Base-by-base conservation (phyloP, 1,140 invertebrate species). In the Anastatus disparis region DNA sequence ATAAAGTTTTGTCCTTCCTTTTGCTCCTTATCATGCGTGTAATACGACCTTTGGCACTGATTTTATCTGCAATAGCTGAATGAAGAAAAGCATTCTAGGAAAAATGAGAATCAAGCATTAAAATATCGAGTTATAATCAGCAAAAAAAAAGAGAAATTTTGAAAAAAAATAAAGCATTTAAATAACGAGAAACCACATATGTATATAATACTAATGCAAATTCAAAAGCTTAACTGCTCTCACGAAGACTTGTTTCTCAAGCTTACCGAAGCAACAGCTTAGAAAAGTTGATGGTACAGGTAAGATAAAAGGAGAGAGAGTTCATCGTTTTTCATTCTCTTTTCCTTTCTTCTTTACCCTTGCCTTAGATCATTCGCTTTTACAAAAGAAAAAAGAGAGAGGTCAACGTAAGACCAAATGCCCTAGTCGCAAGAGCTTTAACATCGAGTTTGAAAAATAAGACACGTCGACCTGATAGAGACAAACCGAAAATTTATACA, bases 251-350 rank as follows among this genome's bases (percentile, higher is more conserved):
- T 13, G 12, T 53, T 9, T 1, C 3, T 2, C 27, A n/a, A 29
- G n/a, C 22, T 29, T 1, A 31, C 50, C 22, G 35, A 66, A 66
- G 63, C 63, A 66, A 66, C 63, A 66, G 63, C 50, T 65, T 65
- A 10, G 35, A 53, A 42, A 42, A 55, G 53, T 35, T 44, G 10
- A 12, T 20, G 10, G 50, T 26, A 55, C 50, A 53, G 52, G 63
- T 44, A 31, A 31, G 26, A n/a, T n/a, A n/a, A n/a, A 17, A 2
- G 7, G 12, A 40, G 62, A 40, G 17, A 48, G 12, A 64, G 22
- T 55, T n/a, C 29, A 20, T 35, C 15, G 9, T 10, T 12, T 15
- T 1, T n/a, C 29, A n/a, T n/a, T n/a, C n/a, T n/a, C n/a, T n/a
- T n/a, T n/a, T n/a, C n/a, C n/a, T n/a, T n/a, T n/a, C n/a, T n/a